Percentiles rank a stretch among this genome's conserved stretches.
Evolutionary conservation across 2,113 vertebrate species (phyloP).

Genomic region (Plestiodon gilberti): DNA sequence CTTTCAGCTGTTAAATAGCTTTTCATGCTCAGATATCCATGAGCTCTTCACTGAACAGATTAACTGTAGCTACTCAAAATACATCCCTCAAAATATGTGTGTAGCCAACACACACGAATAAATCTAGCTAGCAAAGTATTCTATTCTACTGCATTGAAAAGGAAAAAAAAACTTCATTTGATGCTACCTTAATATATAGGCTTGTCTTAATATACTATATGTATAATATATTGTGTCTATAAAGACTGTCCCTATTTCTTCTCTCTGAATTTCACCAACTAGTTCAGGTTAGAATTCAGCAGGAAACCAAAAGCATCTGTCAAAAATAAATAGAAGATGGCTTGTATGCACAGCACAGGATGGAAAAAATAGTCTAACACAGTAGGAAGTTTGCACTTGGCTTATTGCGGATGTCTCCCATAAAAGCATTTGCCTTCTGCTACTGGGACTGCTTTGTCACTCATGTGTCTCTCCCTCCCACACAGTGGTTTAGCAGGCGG

Average conservation of each 20-base stretch:
- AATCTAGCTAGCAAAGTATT: accelerated
- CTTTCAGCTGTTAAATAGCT: slow-evolving; percentile 58
- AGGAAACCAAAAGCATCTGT: slow-evolving; percentile 23
- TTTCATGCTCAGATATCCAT: slow-evolving; percentile 53
- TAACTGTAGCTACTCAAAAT: slow-evolving; percentile 50
- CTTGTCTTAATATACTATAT: neutral
- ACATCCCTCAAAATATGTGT: neutral
- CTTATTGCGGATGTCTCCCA: neutral
- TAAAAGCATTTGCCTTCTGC: neutral
- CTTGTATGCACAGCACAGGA: neutral
- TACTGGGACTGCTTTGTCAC: neutral
- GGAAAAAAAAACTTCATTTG: neutral
- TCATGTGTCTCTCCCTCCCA: neutral
- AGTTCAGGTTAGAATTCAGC: slow-evolving; percentile 1
- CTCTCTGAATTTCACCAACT: neutral
- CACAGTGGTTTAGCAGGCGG: neutral
- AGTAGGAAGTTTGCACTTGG: neutral
- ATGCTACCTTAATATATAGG: neutral
- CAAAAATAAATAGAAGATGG: neutral
- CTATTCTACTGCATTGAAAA: slow-evolving; percentile 15
- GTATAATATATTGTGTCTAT: neutral
- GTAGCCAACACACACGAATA: slow-evolving; percentile 13
- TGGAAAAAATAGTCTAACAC: neutral
- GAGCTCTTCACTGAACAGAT: slow-evolving; percentile 49
- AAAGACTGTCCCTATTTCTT: neutral